A percentile compares a stretch with the other conserved stretches of the same genome.
phyloP scores from a whole-genome alignment of 2,797 vertebrate genomes.

The Stomatorhinus walkeri region DNA sequence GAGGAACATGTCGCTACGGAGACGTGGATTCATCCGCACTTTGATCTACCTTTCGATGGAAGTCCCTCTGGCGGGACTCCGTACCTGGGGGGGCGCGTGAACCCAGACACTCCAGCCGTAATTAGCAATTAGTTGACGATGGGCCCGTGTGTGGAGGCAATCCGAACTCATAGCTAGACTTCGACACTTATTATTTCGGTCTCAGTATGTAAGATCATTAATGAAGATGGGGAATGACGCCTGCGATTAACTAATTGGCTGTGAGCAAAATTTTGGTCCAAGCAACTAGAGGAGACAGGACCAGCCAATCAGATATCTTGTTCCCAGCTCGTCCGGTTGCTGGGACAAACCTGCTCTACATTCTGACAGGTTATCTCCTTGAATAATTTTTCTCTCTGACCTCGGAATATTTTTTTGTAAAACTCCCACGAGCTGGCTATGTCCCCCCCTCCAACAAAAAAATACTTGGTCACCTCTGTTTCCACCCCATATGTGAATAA shows the following conservation, averaged over 20 bases:
- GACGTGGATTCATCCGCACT: background rate
- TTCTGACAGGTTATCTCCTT: no score
- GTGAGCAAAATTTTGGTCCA: background rate
- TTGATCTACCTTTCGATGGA: slow-evolving; percentile 1
- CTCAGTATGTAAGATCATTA: background rate
- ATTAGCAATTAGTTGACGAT: background rate
- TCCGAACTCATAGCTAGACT: background rate
- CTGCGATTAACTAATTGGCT: background rate
- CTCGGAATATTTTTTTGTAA: background rate
- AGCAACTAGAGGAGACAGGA: background rate
- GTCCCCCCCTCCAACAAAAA: background rate
- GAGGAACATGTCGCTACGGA: background rate
- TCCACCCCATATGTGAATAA: background rate
- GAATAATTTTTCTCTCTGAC: background rate
- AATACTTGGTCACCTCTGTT: background rate
- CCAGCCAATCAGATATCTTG: background rate
- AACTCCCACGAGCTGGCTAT: background rate
- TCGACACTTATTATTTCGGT: background rate
- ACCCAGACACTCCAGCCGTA: background rate
- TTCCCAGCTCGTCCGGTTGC: background rate
- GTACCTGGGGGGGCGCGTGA: background rate
- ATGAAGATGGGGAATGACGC: background rate
- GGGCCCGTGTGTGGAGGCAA: background rate
- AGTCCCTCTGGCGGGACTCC: background rate
- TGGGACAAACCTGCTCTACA: background rate